Conservation (phyloP, 2,888 invertebrate genomes). For the Hypercompe scribonia region DNA sequence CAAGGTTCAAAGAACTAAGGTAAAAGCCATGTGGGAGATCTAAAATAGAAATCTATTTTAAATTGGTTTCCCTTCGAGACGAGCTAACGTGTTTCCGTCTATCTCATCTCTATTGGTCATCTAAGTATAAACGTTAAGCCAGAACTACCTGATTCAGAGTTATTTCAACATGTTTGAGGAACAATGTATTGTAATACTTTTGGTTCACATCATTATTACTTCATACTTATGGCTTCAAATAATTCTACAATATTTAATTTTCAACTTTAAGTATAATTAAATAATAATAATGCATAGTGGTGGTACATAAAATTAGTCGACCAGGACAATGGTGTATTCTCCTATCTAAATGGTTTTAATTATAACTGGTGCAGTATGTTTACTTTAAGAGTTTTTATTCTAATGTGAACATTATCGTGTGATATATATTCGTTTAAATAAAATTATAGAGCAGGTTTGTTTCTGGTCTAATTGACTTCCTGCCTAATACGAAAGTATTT, state of each 20-base stretch:
- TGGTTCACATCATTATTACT: background rate
- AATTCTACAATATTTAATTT: background rate
- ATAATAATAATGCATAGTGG: background rate
- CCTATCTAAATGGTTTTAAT: constrained; percentile 1
- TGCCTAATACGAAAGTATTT: background rate
- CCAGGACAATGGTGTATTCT: background rate
- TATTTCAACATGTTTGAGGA: background rate
- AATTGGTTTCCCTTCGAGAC: constrained; percentile 11
- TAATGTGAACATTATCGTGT: constrained; percentile 2
- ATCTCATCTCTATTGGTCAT: constrained; percentile 5
- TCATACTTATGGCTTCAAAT: background rate
- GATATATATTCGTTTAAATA: background rate
- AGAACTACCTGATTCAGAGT: background rate
- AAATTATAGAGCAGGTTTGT: background rate
- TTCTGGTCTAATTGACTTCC: background rate
- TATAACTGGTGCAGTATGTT: background rate
- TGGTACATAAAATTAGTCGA: background rate
- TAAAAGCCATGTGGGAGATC: constrained; percentile 19
- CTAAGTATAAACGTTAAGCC: background rate
- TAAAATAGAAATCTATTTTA: constrained; percentile 17
- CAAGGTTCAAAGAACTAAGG: constrained; percentile 1
- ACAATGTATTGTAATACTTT: background rate
- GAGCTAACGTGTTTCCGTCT: background rate
- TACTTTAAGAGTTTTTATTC: background rate
- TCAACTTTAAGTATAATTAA: background rate